Evolutionary conservation across 2,797 vertebrate genomes (phyloP).

Genomic region (Mormyrus hasselquistii): DNA sequence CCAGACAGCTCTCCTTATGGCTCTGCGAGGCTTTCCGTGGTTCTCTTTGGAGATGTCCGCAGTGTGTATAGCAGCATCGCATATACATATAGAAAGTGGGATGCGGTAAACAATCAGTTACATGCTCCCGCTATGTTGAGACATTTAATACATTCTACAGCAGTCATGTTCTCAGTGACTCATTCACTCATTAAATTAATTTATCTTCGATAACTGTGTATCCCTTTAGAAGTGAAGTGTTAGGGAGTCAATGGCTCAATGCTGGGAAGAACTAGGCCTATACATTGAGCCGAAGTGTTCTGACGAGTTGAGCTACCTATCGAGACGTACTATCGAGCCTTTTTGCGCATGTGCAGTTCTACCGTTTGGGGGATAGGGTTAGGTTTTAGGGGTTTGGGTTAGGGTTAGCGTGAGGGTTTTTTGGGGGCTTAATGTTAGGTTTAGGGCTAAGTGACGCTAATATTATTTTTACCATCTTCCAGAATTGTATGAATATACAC

Average conservation of each 20-base stretch:
- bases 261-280: not conserved
- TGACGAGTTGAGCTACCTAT: too few relatives aligned
- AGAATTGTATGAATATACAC: not conserved
- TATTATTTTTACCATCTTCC: not conserved
- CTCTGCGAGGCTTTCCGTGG: not conserved
- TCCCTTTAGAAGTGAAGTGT: not conserved
- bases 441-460: not conserved
- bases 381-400: too few relatives aligned
- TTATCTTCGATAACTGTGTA: not conserved
- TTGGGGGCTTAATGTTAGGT: too few relatives aligned
- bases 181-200: not conserved
- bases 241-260: not conserved
- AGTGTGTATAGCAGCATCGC: not conserved
- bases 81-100: not conserved
- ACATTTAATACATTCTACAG: not conserved
- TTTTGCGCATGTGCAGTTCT: too few relatives aligned
- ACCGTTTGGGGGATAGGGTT: too few relatives aligned
- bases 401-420: too few relatives aligned
- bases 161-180: not conserved
- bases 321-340: too few relatives aligned
- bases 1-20: not conserved
- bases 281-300: not conserved
- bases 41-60: not conserved
- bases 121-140: not conserved
- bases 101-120: not conserved